Conservation (phyloP, 2,797 vertebrate species). For the Hirundo rustica region DNA sequence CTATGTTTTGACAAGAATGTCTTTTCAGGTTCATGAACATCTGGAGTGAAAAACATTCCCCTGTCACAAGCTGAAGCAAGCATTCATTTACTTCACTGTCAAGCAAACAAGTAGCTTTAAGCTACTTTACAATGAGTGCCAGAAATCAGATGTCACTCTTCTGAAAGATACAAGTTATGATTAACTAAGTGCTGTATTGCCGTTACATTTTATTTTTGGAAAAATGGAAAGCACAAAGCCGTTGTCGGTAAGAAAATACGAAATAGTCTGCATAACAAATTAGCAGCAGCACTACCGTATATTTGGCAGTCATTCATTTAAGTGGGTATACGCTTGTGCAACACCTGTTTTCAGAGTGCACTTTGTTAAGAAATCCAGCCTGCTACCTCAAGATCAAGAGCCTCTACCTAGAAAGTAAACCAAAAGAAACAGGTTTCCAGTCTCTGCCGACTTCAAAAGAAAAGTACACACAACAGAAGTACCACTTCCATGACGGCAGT, state of each 20-base stretch:
- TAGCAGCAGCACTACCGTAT: fast-evolving
- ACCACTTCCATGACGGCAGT: conserved; percentile 25
- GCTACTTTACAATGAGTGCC: background rate
- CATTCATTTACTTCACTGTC: conserved; percentile 1
- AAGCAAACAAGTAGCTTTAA: conserved; percentile 23
- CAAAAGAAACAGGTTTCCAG: conserved; percentile 9
- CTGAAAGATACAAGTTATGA: background rate
- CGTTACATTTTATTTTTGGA: background rate
- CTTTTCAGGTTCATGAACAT: background rate
- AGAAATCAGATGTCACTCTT: conserved; percentile 10
- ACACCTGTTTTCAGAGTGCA: background rate
- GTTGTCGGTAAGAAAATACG: fast-evolving
- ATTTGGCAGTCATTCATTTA: background rate
- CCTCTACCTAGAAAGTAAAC: conserved; percentile 48
- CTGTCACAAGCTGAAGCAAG: background rate
- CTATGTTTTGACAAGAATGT: background rate
- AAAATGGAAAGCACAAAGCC: background rate
- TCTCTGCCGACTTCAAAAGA: conserved; percentile 1
- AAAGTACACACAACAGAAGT: background rate
- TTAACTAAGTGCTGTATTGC: background rate
- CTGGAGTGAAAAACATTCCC: background rate
- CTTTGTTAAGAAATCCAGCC: background rate
- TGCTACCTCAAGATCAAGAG: background rate
- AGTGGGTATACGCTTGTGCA: background rate
- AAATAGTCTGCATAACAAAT: background rate